Evolutionary conservation across 2,797 vertebrate genomes (phyloP).

Genomic region (Dendrocincla fuliginosa): DNA sequence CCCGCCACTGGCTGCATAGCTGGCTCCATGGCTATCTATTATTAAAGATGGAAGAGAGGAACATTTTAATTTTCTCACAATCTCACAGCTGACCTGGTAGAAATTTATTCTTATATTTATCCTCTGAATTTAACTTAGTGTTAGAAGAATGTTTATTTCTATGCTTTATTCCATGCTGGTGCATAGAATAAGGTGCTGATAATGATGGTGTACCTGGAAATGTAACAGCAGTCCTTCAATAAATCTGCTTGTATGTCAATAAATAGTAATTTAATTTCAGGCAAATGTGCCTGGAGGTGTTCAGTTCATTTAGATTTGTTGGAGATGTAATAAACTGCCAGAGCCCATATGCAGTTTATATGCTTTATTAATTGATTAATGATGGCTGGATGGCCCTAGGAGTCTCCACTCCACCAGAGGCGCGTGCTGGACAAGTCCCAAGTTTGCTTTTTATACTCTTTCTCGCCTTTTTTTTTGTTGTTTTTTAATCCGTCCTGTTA

Average conservation of each 20-base stretch:
- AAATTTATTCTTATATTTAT: constrained; percentile 20
- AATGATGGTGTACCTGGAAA: neutral
- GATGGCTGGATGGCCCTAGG: too few relatives aligned
- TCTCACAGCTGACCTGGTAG: neutral
- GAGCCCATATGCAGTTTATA: too few relatives aligned
- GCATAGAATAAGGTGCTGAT: neutral
- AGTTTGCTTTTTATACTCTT: too few relatives aligned
- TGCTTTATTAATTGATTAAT: too few relatives aligned
- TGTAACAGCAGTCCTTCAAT: neutral
- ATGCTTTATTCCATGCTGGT: neutral
- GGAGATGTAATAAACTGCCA: too few relatives aligned
- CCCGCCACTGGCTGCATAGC: neutral
- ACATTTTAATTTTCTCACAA: neutral
- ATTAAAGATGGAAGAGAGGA: constrained; percentile 13
- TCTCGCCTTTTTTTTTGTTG: too few relatives aligned
- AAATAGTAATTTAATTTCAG: neutral
- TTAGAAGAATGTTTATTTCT: constrained; percentile 23
- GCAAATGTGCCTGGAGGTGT: neutral
- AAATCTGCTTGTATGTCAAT: neutral
- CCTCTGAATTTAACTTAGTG: neutral
- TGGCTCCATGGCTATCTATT: constrained; percentile 6
- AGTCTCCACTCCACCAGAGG: too few relatives aligned
- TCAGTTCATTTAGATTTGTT: neutral
- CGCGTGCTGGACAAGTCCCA: too few relatives aligned
- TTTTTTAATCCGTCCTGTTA: too few relatives aligned